A percentile compares a stretch with the other conserved stretches of the same genome.
Evolutionary conservation across 2,888 invertebrate species (phyloP).

Genomic region (Zaprionus bogoriensis): DNA sequence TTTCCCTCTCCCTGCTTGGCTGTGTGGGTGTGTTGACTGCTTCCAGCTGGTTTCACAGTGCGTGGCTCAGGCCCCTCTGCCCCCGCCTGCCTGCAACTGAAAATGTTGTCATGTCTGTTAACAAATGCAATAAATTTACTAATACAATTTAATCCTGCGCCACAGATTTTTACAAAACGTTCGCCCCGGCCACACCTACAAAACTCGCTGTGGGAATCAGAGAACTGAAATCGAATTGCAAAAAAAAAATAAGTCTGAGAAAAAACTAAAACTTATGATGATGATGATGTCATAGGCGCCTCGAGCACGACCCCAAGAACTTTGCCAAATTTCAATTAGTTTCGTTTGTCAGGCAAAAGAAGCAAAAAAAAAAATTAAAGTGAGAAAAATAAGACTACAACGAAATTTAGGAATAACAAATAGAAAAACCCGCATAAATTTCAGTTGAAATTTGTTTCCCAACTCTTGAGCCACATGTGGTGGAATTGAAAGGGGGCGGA

Average conservation of each 20-base stretch:
- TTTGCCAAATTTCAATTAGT: conserved; percentile 48
- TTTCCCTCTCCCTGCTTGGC: neutral
- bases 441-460: conserved; percentile 16
- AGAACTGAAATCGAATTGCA: conserved; percentile 4
- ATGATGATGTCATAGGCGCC: conserved; percentile 53
- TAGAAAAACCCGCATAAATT: conserved; percentile 34
- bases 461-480: conserved; percentile 33
- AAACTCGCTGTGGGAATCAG: conserved; percentile 41
- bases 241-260: too few species aligned
- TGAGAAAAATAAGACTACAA: neutral
- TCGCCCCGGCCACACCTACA: conserved; percentile 33
- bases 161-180: conserved; percentile 39
- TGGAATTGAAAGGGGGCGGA: conserved; percentile 15
- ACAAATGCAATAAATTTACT: conserved; percentile 71
- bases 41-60: conserved; percentile 49
- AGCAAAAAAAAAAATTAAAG: conserved; percentile 7
- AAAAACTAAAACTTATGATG: neutral
- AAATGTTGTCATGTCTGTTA: conserved; percentile 67
- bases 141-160: conserved; percentile 68
- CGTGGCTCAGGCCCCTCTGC: conserved; percentile 33
- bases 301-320: conserved; percentile 41
- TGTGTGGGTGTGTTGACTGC: conserved; percentile 48
- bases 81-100: conserved; percentile 21
- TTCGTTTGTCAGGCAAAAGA: conserved; percentile 11
- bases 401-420: conserved; percentile 25